Conservation (phyloP, 2,888 invertebrate species). For the Aphelenchoides bicaudatus region DNA sequence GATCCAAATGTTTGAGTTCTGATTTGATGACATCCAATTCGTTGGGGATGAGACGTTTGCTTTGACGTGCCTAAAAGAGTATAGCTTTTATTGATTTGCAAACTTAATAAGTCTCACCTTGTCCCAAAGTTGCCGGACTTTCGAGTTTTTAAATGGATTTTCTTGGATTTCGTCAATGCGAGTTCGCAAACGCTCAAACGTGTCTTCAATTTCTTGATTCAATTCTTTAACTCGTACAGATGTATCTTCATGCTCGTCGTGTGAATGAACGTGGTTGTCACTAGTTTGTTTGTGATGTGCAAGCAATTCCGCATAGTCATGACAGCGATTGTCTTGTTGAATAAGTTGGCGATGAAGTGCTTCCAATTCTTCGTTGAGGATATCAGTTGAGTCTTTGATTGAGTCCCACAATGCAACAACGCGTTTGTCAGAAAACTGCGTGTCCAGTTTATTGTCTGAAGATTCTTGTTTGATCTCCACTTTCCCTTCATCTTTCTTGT, state of each 20-base stretch:
- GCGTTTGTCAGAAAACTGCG: conserved; percentile 40
- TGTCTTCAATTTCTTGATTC: conserved; percentile 29
- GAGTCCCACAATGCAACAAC: conserved; percentile 49
- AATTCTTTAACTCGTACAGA: conserved; percentile 18
- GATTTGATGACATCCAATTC: conserved; percentile 32
- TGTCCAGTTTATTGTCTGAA: conserved; percentile 17
- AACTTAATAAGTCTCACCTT: too few species aligned
- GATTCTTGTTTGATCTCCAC: conserved; percentile 17
- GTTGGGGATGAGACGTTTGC: conserved; percentile 20
- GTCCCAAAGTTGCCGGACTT: conserved; percentile 49
- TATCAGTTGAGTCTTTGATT: conserved; percentile 38
- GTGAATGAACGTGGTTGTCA: conserved; percentile 27
- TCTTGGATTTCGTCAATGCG: conserved; percentile 26
- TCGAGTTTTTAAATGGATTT: conserved; percentile 44
- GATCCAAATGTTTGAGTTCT: conserved; percentile 48
- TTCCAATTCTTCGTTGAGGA: conserved; percentile 38
- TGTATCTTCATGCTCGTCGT: conserved; percentile 23
- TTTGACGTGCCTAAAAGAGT: conserved; percentile 15
- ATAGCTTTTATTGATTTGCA: too few species aligned
- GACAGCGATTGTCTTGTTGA: conserved; percentile 13
- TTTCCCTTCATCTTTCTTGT: conserved; percentile 30
- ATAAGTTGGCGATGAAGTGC: conserved; percentile 24
- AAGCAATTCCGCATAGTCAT: conserved; percentile 21
- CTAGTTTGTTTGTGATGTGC: conserved; percentile 23
- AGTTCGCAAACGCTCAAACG: conserved; percentile 20